These are phyloP conservation scores for Corythornis cristatus DNA, from an alignment of 2,113 vertebrate genomes.

Conservation along the genomic window DNA sequence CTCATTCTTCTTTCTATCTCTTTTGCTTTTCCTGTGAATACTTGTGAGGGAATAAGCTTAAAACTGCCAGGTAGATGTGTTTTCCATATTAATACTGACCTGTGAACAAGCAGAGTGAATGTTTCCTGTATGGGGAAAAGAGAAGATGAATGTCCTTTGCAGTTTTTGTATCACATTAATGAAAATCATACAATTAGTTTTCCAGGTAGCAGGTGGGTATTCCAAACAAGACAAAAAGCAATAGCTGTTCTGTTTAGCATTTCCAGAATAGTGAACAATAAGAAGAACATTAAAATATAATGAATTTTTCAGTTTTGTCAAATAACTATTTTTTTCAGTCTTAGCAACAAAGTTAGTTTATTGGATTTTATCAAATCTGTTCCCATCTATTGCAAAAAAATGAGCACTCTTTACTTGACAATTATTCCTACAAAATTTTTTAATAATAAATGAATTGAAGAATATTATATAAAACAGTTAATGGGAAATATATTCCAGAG, in stretches of 20 bases:
- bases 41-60: background rate
- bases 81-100: background rate
- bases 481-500: background rate
- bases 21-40: background rate
- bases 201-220: background rate
- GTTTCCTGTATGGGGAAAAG: background rate
- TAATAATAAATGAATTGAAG: background rate
- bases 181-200: background rate
- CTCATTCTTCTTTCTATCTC: background rate
- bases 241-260: background rate
- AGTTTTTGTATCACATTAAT: background rate
- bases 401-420: background rate
- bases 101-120: background rate
- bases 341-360: background rate
- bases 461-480: background rate
- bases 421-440: background rate
- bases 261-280: background rate
- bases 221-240: background rate
- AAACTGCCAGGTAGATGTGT: background rate
- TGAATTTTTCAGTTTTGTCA: background rate
- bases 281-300: background rate
- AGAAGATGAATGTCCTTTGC: background rate
- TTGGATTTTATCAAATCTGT: background rate
- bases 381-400: background rate
- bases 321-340: background rate